These are phyloP conservation scores for Drosophila longiperda DNA, from an alignment of 2,888 invertebrate genomes.

Conservation along the genomic window DNA sequence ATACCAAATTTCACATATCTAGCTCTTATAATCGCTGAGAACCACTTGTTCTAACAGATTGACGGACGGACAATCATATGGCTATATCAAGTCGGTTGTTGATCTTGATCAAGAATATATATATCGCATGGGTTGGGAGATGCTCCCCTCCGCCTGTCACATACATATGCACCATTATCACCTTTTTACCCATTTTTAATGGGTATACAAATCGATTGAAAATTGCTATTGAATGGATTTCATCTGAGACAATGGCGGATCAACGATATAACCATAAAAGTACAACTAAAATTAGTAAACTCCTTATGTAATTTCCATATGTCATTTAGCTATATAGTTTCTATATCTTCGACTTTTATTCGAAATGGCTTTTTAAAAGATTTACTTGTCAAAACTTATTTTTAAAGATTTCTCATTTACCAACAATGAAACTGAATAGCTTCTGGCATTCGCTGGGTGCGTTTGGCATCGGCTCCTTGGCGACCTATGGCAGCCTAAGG, in stretches of 20 bases:
- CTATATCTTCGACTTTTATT: neutral
- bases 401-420: neutral
- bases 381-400: constrained; percentile 21
- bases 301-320: neutral
- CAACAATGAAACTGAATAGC: constrained; percentile 40
- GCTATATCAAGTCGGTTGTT: neutral
- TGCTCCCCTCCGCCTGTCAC: neutral
- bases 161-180: neutral
- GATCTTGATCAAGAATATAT: neutral
- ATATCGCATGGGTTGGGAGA: neutral
- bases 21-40: neutral
- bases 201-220: neutral
- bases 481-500: constrained; percentile 49
- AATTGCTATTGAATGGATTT: neutral
- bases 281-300: neutral
- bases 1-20: neutral
- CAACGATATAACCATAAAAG: neutral
- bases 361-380: neutral
- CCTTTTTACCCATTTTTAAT: neutral
- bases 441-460: constrained; percentile 50
- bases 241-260: neutral
- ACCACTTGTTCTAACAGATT: neutral
- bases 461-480: constrained; percentile 58
- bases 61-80: neutral
- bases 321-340: neutral